These are phyloP conservation scores for Holothuria leucospilota DNA, from an alignment of 53 echinoderm and acorn worm genomes.

Conservation along the genomic window DNA sequence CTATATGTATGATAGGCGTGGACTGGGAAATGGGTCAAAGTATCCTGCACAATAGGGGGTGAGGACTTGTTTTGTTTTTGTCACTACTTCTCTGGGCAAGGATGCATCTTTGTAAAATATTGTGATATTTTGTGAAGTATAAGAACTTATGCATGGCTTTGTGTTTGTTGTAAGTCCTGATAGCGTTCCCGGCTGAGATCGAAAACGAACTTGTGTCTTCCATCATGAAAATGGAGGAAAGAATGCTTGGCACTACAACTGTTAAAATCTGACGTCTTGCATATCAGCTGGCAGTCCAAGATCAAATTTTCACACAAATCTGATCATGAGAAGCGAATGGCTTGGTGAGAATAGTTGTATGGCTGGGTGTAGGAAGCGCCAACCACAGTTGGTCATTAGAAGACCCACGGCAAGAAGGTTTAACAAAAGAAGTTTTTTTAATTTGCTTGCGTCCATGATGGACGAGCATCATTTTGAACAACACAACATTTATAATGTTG, in stretches of 20 bases:
- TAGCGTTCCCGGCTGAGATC: neutral
- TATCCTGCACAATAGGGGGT: too few species aligned
- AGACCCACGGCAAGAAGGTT: constrained; percentile 52
- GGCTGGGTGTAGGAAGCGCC: constrained; percentile 44
- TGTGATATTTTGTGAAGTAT: too few species aligned
- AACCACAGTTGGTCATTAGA: constrained; percentile 46
- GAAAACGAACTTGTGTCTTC: constrained; percentile 9
- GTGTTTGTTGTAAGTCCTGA: neutral
- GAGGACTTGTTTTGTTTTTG: too few species aligned
- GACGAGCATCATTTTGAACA: constrained; percentile 17
- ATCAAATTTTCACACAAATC: constrained; percentile 12
- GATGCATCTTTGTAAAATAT: too few species aligned
- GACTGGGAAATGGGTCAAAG: too few species aligned
- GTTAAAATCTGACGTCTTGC: neutral
- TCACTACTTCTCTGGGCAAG: too few species aligned
- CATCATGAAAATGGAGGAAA: constrained; percentile 16
- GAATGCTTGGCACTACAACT: neutral
- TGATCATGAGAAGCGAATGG: constrained; percentile 12
- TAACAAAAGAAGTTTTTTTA: neutral
- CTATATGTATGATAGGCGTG: too few species aligned
- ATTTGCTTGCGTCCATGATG: constrained; percentile 12
- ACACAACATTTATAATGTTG: constrained; percentile 17
- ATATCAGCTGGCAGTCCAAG: constrained; percentile 7
- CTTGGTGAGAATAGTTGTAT: constrained; percentile 59
- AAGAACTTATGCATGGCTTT: neutral